Evolutionary conservation across 1,140 invertebrate species (phyloP), one percentile per base, ranked within the genome.

Genomic region (Ruditapes philippinarum): DNA sequence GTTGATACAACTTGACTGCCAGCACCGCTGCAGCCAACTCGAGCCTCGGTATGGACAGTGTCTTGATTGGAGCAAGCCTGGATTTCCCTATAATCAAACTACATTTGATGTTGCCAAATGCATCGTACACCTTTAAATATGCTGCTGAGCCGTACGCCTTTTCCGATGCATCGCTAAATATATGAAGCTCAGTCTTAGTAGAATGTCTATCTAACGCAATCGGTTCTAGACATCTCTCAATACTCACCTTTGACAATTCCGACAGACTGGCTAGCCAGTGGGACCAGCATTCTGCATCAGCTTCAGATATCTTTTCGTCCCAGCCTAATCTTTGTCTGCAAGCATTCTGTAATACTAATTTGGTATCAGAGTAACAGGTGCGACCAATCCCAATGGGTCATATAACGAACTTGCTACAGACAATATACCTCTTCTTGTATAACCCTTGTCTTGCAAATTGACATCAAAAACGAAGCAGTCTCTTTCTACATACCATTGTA

Each of bases 1-100:
- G n/a, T n/a, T n/a, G n/a, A n/a, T n/a, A 2, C 33, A 90, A 28
- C 54, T 79, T 82, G 17, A 88, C 89, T 19, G 89, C 73, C 22
- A 88, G 0, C 2, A 70, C 38, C 0, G 89, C 89, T 70, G 85
- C 84, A 12, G 85, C 40, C 28, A 90, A 57, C 36, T 90, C 85
- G 9, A 90, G 68, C 22, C 90, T 28, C 0, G 90, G 83, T n/a
- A 91, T 91, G 3, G 82, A 85, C 19, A 86, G 49, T 19, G 36
- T 40, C 79, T 90, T 90, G 17, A 81, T 19, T 22, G 89, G 89
- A 31, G 73, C 70, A 7, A 90, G 12, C 42, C 89, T 40, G 4
- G 89, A 88, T 40, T 90, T 90, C 40, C 36, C 74, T 25, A 90
- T 81, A 11, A 89, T 4, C 0, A 86, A 93, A 88, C 42, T 38